Evolutionary conservation across 2,888 invertebrate genomes (phyloP), one percentile per base, ranked within the genome.

Genomic region (Mythimna loreyi): DNA sequence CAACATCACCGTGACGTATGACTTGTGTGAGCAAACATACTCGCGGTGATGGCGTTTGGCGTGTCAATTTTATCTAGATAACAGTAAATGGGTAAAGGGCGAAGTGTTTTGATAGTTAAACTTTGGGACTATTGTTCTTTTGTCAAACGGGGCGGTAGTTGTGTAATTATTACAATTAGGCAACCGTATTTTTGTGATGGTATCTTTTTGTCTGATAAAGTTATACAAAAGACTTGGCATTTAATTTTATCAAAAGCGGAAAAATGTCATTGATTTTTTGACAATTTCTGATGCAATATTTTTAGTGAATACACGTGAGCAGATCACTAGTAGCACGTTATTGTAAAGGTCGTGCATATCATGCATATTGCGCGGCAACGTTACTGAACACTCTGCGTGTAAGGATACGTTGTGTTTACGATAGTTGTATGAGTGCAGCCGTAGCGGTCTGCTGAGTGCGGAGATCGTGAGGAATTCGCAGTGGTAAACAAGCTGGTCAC

Each of bases 401-500:
- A 80, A 76, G 81, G 81, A 76, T 83, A 83, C 70, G 75, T 64
- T 75, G 75, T 80, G 77, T 72, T 70, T 85, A 79, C 81, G 85
- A 81, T 83, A 71, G 72, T 81, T 85, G 62, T 62, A 83, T 85
- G 83, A 88, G 86, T 86, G 87, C 86, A 82, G 83, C 79, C 84
- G 85, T 83, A 86, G 30, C 68, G 62, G 63, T 68, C 83, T 87
- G 87, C 89, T 90, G 91, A 91, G 90, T 91, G 89, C 86, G 86
- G 86, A 70, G 61, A 88, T 89, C 87, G 89, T 89, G 91, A 90
- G 88, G 84, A 91, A 91, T 86, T 87, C 85, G 90, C 85, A 89
- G 90, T 92, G 87, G 93, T 94, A 94, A 94, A 95, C 93, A 94
- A 94, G 91, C 88, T 89, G 91, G 88, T 91, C 95, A 95, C 92